Evolutionary conservation across 2,888 invertebrate species (phyloP).

Genomic region (Acanthococcus lagerstroemiae): DNA sequence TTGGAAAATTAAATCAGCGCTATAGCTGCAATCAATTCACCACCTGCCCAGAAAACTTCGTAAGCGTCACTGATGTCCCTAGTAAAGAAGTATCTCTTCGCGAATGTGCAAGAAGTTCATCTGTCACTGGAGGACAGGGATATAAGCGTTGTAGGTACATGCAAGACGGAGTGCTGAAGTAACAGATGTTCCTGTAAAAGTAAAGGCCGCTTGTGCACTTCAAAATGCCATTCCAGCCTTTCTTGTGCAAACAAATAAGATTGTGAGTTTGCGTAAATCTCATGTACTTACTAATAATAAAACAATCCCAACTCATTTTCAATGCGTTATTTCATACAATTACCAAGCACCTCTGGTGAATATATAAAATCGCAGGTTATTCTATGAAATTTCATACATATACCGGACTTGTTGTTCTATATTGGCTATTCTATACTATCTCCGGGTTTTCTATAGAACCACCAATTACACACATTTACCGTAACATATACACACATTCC

Average conservation of each 20-base stretch:
- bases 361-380: too few relatives aligned
- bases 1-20: conserved; percentile 3
- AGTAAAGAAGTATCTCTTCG: background rate
- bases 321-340: too few relatives aligned
- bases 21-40: conserved; percentile 18
- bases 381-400: too few relatives aligned
- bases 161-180: background rate
- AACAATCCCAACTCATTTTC: too few relatives aligned
- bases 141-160: conserved; percentile 5
- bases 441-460: too few relatives aligned
- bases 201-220: background rate
- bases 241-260: background rate
- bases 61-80: conserved; percentile 12
- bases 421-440: too few relatives aligned
- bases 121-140: conserved; percentile 12
- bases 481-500: too few relatives aligned
- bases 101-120: conserved; percentile 2
- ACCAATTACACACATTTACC: too few relatives aligned
- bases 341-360: too few relatives aligned
- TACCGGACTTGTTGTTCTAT: too few relatives aligned
- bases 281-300: background rate
- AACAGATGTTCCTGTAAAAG: conserved; percentile 4
- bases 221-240: background rate
- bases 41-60: conserved; percentile 1
- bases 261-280: background rate